Evolutionary conservation across 2,797 vertebrate genomes (phyloP).

Genomic region (Falco cherrug): DNA sequence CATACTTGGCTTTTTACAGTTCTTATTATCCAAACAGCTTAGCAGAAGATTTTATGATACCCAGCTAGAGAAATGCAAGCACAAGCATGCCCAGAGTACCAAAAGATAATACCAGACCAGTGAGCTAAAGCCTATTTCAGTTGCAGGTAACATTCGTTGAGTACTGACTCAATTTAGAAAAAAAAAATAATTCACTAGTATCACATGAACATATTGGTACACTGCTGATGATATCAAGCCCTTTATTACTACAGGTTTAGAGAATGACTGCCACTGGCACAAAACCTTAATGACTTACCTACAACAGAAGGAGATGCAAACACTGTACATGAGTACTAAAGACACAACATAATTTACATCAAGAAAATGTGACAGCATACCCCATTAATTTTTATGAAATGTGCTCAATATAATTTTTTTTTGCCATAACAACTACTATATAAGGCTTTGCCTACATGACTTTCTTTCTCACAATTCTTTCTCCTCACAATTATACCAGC

Average conservation of each 20-base stretch:
- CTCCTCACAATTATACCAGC: background rate
- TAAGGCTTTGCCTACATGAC: background rate
- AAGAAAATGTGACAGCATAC: background rate
- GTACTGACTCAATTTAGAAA: background rate
- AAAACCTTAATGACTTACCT: background rate
- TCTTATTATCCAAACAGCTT: background rate
- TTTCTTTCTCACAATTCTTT: too few relatives aligned
- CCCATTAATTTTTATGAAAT: background rate
- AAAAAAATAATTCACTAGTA: background rate
- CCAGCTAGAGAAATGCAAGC: background rate
- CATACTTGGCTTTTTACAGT: background rate
- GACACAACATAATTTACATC: background rate
- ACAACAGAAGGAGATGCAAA: slow-evolving; percentile 1
- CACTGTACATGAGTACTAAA: background rate
- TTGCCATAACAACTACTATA: background rate
- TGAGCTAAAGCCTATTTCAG: background rate
- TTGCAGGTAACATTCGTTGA: background rate
- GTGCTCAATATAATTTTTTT: background rate
- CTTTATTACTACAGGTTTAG: background rate
- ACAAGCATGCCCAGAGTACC: accelerated
- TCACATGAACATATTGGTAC: background rate
- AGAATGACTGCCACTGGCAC: background rate
- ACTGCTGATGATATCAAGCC: background rate
- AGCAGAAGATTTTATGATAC: background rate
- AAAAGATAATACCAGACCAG: background rate